A percentile compares a stretch with the other conserved stretches of the same genome.
Evolutionary conservation across 1,140 invertebrate species (phyloP).

Genomic region (Mesaphorura yosii): DNA sequence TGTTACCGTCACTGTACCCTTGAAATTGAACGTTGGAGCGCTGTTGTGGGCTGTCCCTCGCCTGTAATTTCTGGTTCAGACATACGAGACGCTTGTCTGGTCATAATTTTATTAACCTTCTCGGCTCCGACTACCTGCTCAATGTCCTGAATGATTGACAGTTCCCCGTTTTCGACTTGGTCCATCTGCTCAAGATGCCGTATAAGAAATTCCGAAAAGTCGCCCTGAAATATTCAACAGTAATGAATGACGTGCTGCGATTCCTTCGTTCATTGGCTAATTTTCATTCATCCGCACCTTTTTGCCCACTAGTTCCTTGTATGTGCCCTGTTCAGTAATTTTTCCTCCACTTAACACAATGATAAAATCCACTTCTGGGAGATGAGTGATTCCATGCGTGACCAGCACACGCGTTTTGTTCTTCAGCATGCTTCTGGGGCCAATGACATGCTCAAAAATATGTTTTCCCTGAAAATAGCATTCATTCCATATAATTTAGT

Average conservation of each 20-base stretch:
- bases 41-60: too few species aligned
- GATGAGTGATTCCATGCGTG: constrained; percentile 34
- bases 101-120: too few species aligned
- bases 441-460: constrained; percentile 40
- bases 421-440: constrained; percentile 32
- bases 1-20: too few species aligned
- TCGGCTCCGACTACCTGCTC: too few species aligned
- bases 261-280: too few species aligned
- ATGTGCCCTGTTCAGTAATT: constrained; percentile 36
- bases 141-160: constrained; percentile 37
- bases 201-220: constrained; percentile 33
- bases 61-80: too few species aligned
- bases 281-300: constrained; percentile 19
- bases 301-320: constrained; percentile 32
- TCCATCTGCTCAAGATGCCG: constrained; percentile 4
- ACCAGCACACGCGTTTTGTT: constrained; percentile 30
- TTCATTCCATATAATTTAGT: too few species aligned
- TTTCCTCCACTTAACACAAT: constrained; percentile 36
- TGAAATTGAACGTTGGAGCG: too few species aligned
- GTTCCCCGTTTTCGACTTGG: constrained; percentile 33
- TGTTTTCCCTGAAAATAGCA: too few species aligned
- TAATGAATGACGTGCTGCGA: too few species aligned
- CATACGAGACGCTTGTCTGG: too few species aligned
- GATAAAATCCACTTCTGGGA: constrained; percentile 33
- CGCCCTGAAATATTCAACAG: constrained; percentile 23